These are phyloP conservation scores for Paradoxurus hermaphroditus DNA, from an alignment of 2,113 vertebrate species.

Conservation along the genomic window DNA sequence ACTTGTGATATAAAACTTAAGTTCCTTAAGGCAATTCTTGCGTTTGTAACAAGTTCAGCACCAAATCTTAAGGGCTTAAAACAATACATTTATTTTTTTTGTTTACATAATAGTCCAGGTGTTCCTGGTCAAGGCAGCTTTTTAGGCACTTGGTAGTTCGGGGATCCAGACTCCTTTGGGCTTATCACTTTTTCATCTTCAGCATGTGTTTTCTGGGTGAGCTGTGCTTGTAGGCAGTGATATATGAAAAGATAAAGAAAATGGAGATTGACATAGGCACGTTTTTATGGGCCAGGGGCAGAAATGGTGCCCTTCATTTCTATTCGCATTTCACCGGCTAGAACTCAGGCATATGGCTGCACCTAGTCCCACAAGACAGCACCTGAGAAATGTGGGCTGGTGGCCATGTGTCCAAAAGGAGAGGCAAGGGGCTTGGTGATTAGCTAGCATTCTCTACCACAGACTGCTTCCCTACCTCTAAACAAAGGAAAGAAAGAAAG, in stretches of 20 bases:
- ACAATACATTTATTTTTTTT: not conserved
- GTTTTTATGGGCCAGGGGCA: not conserved
- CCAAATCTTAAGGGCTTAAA: not conserved
- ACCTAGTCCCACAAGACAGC: not conserved
- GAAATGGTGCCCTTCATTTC: not conserved
- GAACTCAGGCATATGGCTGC: not conserved
- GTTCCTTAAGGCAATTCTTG: not conserved
- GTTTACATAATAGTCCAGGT: not conserved
- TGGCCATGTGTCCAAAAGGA: not conserved
- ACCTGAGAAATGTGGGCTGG: not conserved
- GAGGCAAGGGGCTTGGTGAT: not conserved
- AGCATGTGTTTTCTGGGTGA: not conserved
- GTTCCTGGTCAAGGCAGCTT: not conserved
- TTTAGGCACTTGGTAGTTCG: not conserved
- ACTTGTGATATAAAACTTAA: not conserved
- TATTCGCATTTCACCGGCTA: not conserved
- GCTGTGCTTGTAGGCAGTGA: not conserved
- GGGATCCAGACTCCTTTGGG: not conserved
- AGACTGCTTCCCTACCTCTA: rapidly evolving
- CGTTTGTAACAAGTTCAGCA: not conserved
- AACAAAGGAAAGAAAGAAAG: not conserved
- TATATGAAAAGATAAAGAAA: not conserved
- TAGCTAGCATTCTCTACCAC: not conserved
- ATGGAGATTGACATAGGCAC: not conserved
- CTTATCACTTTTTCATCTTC: not conserved